A percentile compares a stretch with the other conserved stretches of the same genome.
Evolutionary conservation across 2,888 invertebrate species (phyloP).

Genomic region (Pterostichus niger): DNA sequence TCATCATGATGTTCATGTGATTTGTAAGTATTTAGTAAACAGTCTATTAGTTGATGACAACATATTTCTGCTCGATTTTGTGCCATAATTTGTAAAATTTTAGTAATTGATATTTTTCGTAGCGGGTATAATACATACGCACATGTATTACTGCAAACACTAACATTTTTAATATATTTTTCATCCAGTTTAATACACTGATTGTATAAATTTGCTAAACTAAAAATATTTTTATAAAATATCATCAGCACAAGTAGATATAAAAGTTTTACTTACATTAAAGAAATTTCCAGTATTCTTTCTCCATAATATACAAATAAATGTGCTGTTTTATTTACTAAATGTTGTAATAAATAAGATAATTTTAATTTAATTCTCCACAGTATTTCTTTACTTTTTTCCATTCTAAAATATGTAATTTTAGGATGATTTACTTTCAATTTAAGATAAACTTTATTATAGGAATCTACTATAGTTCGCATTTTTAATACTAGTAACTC

Average conservation of each 20-base stretch:
- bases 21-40: constrained; percentile 83
- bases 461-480: constrained; percentile 79
- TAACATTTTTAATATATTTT: constrained; percentile 79
- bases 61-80: constrained; percentile 85
- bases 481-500: constrained; percentile 80
- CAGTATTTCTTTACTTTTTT: constrained; percentile 78
- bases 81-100: constrained; percentile 86
- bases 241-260: neutral
- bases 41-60: constrained; percentile 85
- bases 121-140: constrained; percentile 85
- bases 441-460: constrained; percentile 79
- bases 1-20: constrained; percentile 79
- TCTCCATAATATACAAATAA: constrained; percentile 81
- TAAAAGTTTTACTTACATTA: constrained; percentile 76
- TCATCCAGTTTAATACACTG: constrained; percentile 81
- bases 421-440: constrained; percentile 73
- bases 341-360: constrained; percentile 79
- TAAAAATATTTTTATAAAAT: constrained; percentile 74
- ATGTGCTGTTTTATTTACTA: constrained; percentile 80
- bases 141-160: constrained; percentile 87
- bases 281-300: constrained; percentile 79
- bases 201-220: constrained; percentile 83
- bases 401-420: constrained; percentile 74
- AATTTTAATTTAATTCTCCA: constrained; percentile 80
- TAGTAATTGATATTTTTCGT: constrained; percentile 85